Evolutionary conservation across 2,113 vertebrate genomes (phyloP).

Genomic region (Corythornis madagascariensis): DNA sequence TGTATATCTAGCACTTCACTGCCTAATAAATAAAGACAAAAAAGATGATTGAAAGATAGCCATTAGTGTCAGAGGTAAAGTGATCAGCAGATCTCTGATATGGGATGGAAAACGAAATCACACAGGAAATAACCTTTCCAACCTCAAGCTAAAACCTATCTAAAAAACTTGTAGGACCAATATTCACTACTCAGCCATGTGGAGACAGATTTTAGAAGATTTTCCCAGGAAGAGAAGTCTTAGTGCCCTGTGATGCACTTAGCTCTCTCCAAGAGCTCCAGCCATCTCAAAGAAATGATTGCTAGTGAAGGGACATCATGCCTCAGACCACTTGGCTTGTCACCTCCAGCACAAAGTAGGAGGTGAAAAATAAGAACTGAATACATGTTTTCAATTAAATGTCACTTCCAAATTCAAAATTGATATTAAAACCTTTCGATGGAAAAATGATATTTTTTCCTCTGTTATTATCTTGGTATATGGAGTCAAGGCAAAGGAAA

Average conservation of each 20-base stretch:
- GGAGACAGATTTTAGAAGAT: background rate
- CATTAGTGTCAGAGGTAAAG: background rate
- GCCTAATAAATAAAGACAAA: background rate
- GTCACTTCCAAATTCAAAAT: background rate
- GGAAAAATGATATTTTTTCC: background rate
- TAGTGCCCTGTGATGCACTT: fast-evolving
- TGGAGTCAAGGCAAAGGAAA: background rate
- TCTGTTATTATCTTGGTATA: background rate
- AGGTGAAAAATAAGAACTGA: background rate
- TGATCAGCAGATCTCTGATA: background rate
- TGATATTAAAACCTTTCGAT: background rate
- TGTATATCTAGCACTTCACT: background rate
- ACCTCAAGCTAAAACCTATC: background rate
- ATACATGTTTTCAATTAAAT: background rate
- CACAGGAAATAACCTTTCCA: background rate
- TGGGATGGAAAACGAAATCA: background rate
- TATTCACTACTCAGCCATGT: background rate
- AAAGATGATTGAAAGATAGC: background rate
- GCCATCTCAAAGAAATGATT: background rate
- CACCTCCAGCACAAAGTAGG: background rate
- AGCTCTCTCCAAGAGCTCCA: background rate
- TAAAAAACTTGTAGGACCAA: background rate
- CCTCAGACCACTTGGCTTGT: background rate
- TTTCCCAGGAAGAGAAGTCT: background rate
- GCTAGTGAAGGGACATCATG: background rate